A percentile compares a stretch with the other conserved stretches of the same genome.
phyloP scores from a whole-genome alignment of 2,797 vertebrate genomes.

The Limosa lapponica region DNA sequence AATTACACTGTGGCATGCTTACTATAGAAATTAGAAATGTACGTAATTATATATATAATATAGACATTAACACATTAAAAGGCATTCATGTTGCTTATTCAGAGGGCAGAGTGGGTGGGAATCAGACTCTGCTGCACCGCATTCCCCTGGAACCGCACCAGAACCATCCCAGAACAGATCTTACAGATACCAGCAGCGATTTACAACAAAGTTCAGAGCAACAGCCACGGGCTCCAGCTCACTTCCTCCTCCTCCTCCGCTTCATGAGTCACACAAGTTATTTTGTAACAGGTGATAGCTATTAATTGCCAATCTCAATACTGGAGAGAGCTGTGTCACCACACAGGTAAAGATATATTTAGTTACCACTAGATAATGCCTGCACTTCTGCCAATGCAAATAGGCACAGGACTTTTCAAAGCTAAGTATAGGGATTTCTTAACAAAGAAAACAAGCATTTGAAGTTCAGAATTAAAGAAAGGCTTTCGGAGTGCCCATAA shows the following conservation, averaged over 20 bases:
- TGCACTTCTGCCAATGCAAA: constrained; percentile 2
- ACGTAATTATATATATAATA: background rate
- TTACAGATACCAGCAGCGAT: background rate
- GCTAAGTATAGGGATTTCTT: background rate
- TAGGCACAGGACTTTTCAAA: background rate
- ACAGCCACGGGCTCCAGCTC: background rate
- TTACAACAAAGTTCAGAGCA: background rate
- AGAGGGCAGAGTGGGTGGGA: constrained; percentile 31
- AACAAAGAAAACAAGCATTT: background rate
- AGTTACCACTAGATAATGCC: constrained; percentile 1
- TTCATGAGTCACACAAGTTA: constrained; percentile 4
- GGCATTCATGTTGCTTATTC: background rate
- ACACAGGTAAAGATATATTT: constrained; percentile 37
- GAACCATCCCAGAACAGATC: background rate
- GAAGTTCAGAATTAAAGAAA: background rate
- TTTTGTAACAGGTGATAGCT: constrained; percentile 9
- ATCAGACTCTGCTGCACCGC: background rate
- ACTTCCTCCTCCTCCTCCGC: constrained; percentile 28
- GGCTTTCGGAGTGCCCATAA: background rate
- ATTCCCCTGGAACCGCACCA: background rate
- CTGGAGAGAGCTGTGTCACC: constrained; percentile 17
- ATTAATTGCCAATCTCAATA: background rate
- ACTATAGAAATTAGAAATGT: background rate
- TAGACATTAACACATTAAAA: background rate
- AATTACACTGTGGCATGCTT: background rate